Percentiles rank a stretch among this genome's conserved stretches.
Evolutionary conservation across 30 jellyfish, hydroid and myxozoan genomes (phyloP).

Genomic region (Aurelia aurita): DNA sequence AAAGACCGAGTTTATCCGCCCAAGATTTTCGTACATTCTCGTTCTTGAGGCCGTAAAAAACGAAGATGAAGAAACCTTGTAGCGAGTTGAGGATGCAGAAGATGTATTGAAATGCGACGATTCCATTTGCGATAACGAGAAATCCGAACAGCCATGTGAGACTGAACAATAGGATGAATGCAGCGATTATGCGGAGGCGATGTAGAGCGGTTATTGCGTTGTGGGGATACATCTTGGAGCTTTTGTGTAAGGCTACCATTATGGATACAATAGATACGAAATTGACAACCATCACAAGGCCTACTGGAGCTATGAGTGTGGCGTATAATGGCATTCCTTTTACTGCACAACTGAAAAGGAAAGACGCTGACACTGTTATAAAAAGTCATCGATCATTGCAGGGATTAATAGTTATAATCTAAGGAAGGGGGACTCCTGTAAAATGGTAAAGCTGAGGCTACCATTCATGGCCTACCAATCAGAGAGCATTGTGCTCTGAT

Average conservation of each 20-base stretch:
- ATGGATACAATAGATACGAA: conserved; percentile 63
- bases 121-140: conserved; percentile 71
- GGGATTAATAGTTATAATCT: too few species aligned
- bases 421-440: too few species aligned
- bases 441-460: too few species aligned
- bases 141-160: conserved; percentile 93
- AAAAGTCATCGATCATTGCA: too few species aligned
- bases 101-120: conserved; percentile 78
- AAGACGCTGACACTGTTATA: too few species aligned
- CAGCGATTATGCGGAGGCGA: conserved; percentile 83
- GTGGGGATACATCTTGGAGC: conserved; percentile 84
- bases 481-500: too few species aligned
- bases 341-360: conserved; percentile 78
- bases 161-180: conserved; percentile 87
- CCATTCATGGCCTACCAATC: too few species aligned
- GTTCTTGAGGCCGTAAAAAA: conserved; percentile 81
- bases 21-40: conserved; percentile 85
- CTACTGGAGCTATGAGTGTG: conserved; percentile 80
- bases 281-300: conserved; percentile 62
- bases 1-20: conserved; percentile 47
- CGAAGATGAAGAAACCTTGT: conserved; percentile 84
- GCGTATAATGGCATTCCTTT: conserved; percentile 77
- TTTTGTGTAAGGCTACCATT: conserved; percentile 61
- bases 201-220: conserved; percentile 60
- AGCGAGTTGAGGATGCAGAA: conserved; percentile 85